These are phyloP conservation scores for Stigmatopora argus DNA, from an alignment of 2,113 vertebrate genomes.

Conservation along the genomic window DNA sequence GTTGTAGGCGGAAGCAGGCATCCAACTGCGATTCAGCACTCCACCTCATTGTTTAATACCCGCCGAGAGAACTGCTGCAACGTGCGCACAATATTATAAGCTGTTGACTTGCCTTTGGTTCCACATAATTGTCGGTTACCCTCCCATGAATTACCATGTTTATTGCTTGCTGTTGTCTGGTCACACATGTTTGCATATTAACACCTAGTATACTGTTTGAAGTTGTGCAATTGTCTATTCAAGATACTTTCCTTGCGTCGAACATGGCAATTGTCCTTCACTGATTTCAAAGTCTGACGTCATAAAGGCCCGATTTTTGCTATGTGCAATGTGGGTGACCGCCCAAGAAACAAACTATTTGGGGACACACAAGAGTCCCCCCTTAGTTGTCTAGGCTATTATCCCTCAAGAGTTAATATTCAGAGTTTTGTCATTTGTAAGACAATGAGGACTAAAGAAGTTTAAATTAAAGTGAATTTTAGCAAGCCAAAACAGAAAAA, in stretches of 20 bases:
- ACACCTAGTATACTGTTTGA: conserved; percentile 52
- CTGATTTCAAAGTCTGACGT: conserved; percentile 38
- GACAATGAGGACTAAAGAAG: too few species aligned
- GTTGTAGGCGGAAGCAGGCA: conserved; percentile 44
- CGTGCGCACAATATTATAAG: conserved; percentile 47
- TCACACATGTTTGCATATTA: conserved; percentile 69
- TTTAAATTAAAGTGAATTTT: too few species aligned
- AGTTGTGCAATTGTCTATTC: conserved; percentile 53
- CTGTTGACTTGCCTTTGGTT: conserved; percentile 40
- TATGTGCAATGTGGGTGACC: too few species aligned
- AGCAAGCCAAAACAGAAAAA: too few species aligned
- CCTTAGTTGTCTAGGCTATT: too few species aligned
- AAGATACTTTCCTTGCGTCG: conserved; percentile 40
- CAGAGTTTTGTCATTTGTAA: too few species aligned
- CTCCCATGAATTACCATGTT: conserved; percentile 71
- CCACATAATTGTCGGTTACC: conserved; percentile 62
- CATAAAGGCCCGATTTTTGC: conserved; percentile 13
- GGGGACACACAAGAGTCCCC: too few species aligned
- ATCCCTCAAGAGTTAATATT: too few species aligned
- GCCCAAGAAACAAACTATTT: too few species aligned
- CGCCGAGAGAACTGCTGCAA: conserved; percentile 27
- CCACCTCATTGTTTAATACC: conserved; percentile 21
- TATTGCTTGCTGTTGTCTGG: conserved; percentile 68
- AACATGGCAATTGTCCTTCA: conserved; percentile 28
- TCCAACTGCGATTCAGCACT: conserved; percentile 33